A percentile compares a stretch with the other conserved stretches of the same genome.
These are phyloP conservation scores for Philypnodon macrostomus DNA, from an alignment of 2,797 vertebrate species.

Conservation along the genomic window DNA sequence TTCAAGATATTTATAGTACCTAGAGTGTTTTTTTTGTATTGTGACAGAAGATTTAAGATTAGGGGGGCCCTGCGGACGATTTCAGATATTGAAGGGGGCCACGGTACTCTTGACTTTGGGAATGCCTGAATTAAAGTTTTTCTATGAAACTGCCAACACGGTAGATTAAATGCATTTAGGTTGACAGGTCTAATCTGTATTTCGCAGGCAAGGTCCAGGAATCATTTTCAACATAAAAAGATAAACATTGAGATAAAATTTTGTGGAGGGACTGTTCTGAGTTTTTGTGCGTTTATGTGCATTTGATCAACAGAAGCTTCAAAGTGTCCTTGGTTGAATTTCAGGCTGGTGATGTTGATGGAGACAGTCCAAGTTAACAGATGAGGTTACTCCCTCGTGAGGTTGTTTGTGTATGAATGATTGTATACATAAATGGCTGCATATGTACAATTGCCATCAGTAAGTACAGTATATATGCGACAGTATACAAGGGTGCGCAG, in stretches of 20 bases:
- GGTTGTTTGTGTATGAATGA: conserved; percentile 72
- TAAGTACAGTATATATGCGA: conserved; percentile 63
- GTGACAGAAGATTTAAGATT: no score
- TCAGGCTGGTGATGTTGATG: conserved; percentile 75
- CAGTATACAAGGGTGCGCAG: conserved; percentile 53
- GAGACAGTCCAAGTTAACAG: conserved; percentile 66
- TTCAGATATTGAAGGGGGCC: no score
- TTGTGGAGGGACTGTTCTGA: conserved; percentile 16
- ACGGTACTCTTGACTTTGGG: no score
- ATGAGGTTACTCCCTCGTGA: conserved; percentile 78
- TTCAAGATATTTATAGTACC: no score
- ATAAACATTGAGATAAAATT: conserved; percentile 5
- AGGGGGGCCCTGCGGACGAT: no score
- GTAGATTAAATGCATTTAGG: conserved; percentile 56
- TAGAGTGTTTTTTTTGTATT: no score
- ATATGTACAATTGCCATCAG: conserved; percentile 58
- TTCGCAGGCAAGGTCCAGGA: conserved; percentile 14
- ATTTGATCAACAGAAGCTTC: conserved; percentile 31
- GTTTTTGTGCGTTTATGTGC: conserved; percentile 53
- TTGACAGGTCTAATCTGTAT: conserved; percentile 51
- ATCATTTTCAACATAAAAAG: conserved; percentile 19
- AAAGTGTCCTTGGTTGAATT: conserved; percentile 51
- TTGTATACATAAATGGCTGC: conserved; percentile 69
- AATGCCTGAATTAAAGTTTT: conserved; percentile 5
- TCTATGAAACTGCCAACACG: conserved; percentile 29